Conservation (phyloP, 2,113 vertebrate species). For the Pao palembangensis region DNA sequence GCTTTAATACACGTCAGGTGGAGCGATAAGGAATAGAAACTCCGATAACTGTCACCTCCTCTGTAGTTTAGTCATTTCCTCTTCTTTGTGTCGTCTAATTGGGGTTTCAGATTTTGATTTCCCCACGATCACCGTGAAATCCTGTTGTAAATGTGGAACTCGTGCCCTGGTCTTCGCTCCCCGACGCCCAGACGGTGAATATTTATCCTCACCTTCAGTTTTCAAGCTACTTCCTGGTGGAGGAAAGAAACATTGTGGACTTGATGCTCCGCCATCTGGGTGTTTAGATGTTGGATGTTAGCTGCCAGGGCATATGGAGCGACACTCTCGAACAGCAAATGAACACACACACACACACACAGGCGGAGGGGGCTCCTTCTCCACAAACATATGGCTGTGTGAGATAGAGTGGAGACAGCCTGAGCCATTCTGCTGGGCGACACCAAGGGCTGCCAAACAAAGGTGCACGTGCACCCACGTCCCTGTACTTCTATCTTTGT, state of each 20-base stretch:
- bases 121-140: neutral
- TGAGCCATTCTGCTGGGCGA: slow-evolving; percentile 47
- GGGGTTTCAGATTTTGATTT: neutral
- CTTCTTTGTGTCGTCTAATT: neutral
- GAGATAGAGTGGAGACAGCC: slow-evolving; percentile 64
- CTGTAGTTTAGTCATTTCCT: no score
- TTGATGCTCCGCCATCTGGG: slow-evolving; percentile 61
- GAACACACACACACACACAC: slow-evolving; percentile 21
- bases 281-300: slow-evolving; percentile 54
- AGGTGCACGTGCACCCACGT: slow-evolving; percentile 21
- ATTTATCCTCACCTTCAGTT: slow-evolving; percentile 40
- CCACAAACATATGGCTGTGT: slow-evolving; percentile 63
- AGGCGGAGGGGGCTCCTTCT: slow-evolving; percentile 4
- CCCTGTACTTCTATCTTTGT: no score
- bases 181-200: slow-evolving; percentile 25
- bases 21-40: no score
- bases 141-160: no score
- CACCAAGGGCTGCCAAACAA: slow-evolving; percentile 64
- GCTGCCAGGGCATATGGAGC: slow-evolving; percentile 39
- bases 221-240: slow-evolving; percentile 39
- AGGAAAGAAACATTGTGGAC: slow-evolving; percentile 43
- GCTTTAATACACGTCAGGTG: no score
- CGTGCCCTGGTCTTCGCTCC: neutral
- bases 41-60: neutral
- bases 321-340: neutral